phyloP scores from a whole-genome alignment of 2,888 invertebrate genomes.

The Spialia ferax region DNA sequence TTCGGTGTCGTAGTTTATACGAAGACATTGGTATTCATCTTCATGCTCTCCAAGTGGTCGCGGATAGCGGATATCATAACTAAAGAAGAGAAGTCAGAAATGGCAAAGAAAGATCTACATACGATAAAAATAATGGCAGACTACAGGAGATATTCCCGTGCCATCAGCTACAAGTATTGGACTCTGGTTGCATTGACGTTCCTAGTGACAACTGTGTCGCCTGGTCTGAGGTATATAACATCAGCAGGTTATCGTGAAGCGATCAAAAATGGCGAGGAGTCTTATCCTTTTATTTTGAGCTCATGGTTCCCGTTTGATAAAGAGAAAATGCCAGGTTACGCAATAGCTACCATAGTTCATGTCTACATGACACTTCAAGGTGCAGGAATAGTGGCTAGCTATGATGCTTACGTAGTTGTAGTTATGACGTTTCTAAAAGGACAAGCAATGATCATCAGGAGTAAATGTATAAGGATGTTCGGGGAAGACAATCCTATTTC shows the following conservation, averaged over 20 bases:
- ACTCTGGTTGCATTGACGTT: conserved; percentile 57
- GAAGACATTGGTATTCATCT: conserved; percentile 56
- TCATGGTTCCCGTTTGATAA: conserved; percentile 74
- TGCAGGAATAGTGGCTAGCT: conserved; percentile 59
- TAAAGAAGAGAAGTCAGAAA: conserved; percentile 55
- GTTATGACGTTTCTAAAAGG: conserved; percentile 71
- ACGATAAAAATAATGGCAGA: conserved; percentile 50
- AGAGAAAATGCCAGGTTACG: conserved; percentile 62
- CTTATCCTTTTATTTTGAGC: conserved; percentile 63
- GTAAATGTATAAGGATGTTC: conserved; percentile 60
- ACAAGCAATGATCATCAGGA: conserved; percentile 61
- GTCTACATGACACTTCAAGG: conserved; percentile 58
- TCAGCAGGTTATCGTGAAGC: conserved; percentile 56
- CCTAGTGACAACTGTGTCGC: conserved; percentile 53
- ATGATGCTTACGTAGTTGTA: conserved; percentile 62
- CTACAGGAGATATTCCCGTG: conserved; percentile 62
- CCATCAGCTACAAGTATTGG: conserved; percentile 64
- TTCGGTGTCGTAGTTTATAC: conserved; percentile 54
- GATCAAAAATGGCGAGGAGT: conserved; percentile 55
- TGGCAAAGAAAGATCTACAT: conserved; percentile 48
- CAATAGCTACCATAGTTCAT: conserved; percentile 57
- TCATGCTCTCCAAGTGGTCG: conserved; percentile 53
- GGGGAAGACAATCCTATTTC: conserved; percentile 45
- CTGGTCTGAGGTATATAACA: conserved; percentile 58
- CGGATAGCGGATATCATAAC: conserved; percentile 54